These are phyloP conservation scores for Sceliomorpha sp. DNA, from an alignment of 2,888 invertebrate species.

Conservation along the genomic window DNA sequence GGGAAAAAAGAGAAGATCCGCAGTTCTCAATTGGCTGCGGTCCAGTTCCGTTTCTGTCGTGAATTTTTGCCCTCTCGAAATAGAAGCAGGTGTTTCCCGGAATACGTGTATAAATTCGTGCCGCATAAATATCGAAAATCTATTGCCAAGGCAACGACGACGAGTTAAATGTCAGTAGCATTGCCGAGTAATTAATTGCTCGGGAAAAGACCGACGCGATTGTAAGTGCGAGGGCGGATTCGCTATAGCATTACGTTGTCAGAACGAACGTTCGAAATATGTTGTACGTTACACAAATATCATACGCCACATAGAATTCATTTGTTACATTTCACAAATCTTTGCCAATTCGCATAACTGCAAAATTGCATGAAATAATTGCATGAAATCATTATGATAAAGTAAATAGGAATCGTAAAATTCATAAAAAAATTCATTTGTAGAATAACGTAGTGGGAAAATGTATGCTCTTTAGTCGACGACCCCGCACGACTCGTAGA, in stretches of 20 bases:
- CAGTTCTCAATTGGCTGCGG: slow-evolving; percentile 13
- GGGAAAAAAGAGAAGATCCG: slow-evolving; percentile 8
- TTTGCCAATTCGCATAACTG: too few relatives aligned
- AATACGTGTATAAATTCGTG: slow-evolving; percentile 25
- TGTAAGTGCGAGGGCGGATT: background rate
- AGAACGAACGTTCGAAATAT: too few relatives aligned
- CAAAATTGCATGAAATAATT: too few relatives aligned
- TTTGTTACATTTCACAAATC: too few relatives aligned
- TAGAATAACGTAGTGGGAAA: background rate
- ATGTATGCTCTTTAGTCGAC: background rate
- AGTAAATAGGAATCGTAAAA: too few relatives aligned
- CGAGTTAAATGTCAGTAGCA: slow-evolving; percentile 1
- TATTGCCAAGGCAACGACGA: too few relatives aligned
- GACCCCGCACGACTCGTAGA: background rate
- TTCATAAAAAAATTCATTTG: too few relatives aligned
- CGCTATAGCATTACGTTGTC: too few relatives aligned
- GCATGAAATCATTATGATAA: too few relatives aligned
- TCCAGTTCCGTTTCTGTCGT: slow-evolving; percentile 15
- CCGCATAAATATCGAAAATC: slow-evolving; percentile 46
- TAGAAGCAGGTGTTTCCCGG: slow-evolving; percentile 46
- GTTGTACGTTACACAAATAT: too few relatives aligned
- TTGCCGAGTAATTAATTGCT: slow-evolving; percentile 18
- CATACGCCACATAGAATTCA: too few relatives aligned
- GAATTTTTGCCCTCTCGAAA: slow-evolving; percentile 30
- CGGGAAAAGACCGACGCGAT: background rate